Evolutionary conservation across 2,797 vertebrate species (phyloP).

Genomic region (Rhincodon typus): DNA sequence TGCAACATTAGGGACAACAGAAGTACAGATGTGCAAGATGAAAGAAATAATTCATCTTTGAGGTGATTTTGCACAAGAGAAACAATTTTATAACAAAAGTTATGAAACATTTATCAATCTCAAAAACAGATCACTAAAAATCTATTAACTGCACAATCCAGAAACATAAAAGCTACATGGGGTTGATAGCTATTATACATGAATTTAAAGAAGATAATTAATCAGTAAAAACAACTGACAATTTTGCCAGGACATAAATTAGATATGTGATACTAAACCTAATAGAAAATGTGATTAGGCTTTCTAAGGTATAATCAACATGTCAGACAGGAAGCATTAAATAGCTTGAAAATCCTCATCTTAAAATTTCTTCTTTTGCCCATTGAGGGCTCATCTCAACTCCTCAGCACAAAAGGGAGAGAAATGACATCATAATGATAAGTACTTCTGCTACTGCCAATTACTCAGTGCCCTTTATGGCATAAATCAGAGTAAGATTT

Average conservation of each 20-base stretch:
- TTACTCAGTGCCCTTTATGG: slow-evolving; percentile 18
- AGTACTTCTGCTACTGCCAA: slow-evolving; percentile 12
- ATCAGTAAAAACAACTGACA: too few relatives aligned
- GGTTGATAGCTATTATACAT: not conserved
- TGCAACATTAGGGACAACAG: not conserved
- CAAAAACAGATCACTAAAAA: not conserved
- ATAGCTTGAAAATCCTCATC: not conserved
- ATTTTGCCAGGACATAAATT: not conserved
- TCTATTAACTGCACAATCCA: not conserved
- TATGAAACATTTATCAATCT: not conserved
- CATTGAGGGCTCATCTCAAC: not conserved
- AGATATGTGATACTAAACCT: not conserved
- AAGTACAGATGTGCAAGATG: not conserved
- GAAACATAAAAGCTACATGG: not conserved
- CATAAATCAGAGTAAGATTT: not conserved
- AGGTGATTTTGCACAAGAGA: not conserved
- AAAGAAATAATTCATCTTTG: not conserved
- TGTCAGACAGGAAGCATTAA: not conserved
- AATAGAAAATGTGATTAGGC: not conserved
- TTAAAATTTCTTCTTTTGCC: not conserved
- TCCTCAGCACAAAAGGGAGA: not conserved
- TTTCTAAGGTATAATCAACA: not conserved
- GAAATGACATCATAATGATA: not conserved
- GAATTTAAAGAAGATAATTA: slow-evolving; percentile 16
- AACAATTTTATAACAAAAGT: not conserved